Conservation (phyloP, 1,140 invertebrate species). For the Drosophila sechellia region DNA sequence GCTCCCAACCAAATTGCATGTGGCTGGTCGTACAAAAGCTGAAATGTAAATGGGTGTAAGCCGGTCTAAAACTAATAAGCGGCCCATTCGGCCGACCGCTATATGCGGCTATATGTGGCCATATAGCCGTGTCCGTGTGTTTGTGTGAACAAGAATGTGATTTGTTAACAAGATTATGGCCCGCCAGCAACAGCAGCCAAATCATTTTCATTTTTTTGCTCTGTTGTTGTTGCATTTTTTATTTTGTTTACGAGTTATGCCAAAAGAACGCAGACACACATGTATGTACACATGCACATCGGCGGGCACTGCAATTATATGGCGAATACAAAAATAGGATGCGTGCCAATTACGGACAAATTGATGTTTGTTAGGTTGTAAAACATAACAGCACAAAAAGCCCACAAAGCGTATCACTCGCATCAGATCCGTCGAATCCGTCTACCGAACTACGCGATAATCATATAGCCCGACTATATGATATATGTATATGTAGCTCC, state of each 20-base stretch:
- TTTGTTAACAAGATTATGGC: slow-evolving; percentile 84
- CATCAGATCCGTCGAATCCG: slow-evolving; percentile 7
- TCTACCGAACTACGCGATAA: slow-evolving; percentile 62
- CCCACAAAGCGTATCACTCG: slow-evolving; percentile 61
- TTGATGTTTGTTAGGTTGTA: slow-evolving; percentile 66
- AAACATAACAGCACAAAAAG: slow-evolving; percentile 70
- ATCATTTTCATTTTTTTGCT: slow-evolving; percentile 15
- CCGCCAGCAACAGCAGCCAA: slow-evolving; percentile 33
- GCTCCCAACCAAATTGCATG: slow-evolving; percentile 70
- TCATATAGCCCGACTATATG: slow-evolving; percentile 39
- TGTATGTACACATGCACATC: slow-evolving; percentile 24
- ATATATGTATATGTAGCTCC: not conserved
- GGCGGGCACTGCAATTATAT: slow-evolving; percentile 48
- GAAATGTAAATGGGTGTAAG: slow-evolving; percentile 45
- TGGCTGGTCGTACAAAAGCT: slow-evolving; percentile 40
- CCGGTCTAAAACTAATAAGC: slow-evolving; percentile 55
- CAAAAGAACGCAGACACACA: slow-evolving; percentile 48
- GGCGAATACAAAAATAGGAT: slow-evolving; percentile 61
- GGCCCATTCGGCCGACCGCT: slow-evolving; percentile 17
- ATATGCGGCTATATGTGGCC: slow-evolving; percentile 18
- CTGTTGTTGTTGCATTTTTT: not conserved
- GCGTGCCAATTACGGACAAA: slow-evolving; percentile 73
- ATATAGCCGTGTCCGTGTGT: slow-evolving; percentile 49
- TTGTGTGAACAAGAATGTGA: slow-evolving; percentile 84
- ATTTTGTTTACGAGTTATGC: slow-evolving; percentile 45